Base-by-base conservation (phyloP, 2,888 invertebrate genomes). In the Harpagoxenus sublaevis region DNA sequence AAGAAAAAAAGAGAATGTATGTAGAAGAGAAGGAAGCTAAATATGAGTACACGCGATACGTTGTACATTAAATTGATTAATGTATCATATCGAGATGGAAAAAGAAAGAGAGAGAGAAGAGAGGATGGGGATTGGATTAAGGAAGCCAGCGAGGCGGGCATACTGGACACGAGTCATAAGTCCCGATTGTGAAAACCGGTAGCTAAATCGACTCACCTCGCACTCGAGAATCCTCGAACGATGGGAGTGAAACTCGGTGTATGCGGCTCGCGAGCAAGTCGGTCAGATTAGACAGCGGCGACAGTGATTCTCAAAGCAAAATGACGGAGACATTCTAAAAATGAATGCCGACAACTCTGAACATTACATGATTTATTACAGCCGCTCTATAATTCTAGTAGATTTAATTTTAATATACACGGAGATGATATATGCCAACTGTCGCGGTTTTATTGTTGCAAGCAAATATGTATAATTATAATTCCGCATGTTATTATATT, bases 261-360 rank as follows among this genome's bases (percentile, higher is more conserved):
- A 68, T 35, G 86, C 70, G 78, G 86, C 65, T 53, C 71, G 87
- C 82, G 86, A 84, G 85, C 89, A 89, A 90, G 89, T 90, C 90
- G 90, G 90, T 90, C 90, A 89, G 88, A 90, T 90, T 90, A 87
- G 88, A 89, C 88, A 87, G 86, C 85, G 83, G 84, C 53, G 71
- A 68, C 84, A 87, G 88, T 73, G 87, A 85, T 85, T 86, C 88
- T 86, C 88, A 84, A 83, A 83, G 84, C 51, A 35, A 60, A 57
- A 48, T 31, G 48, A 48, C 66, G n/a, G 62, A 8, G 8, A 39
- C 35, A 45, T 31, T 6, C 0, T 57, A 60, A 55, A 48, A 79
- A 60, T 35, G n/a, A 57, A 48, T 28, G 5, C 23, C 23, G n/a
- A 23, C 35, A 48, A 15, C 39, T 45, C 10, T 35, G 3, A 45